Conservation (phyloP, 1,140 invertebrate genomes). For the Drosophila kurseongensis region DNA sequence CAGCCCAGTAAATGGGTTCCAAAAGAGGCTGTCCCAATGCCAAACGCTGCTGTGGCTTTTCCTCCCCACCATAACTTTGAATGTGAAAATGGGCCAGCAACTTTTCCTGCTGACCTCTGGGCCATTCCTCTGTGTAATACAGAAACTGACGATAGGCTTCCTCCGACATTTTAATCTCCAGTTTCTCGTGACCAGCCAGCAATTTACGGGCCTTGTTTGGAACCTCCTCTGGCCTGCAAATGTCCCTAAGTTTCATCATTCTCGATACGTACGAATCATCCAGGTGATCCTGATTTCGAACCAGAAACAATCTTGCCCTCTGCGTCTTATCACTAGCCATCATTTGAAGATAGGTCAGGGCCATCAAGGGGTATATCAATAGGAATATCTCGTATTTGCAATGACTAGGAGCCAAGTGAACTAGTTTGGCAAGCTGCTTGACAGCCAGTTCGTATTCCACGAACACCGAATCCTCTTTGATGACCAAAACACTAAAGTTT, state of each 20-base stretch:
- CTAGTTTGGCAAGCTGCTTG: conserved; percentile 7
- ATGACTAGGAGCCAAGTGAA: conserved; percentile 15
- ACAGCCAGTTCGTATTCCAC: conserved; percentile 33
- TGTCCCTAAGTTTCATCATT: conserved; percentile 31
- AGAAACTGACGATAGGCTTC: conserved; percentile 1
- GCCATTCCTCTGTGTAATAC: conserved; percentile 17
- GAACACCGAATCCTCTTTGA: conserved; percentile 10
- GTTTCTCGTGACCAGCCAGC: conserved; percentile 21
- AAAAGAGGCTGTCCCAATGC: neutral
- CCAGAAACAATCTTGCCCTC: conserved; percentile 19
- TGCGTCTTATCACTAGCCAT: conserved; percentile 21
- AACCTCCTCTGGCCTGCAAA: conserved; percentile 19
- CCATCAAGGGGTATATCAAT: conserved; percentile 43
- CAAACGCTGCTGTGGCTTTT: conserved; percentile 4
- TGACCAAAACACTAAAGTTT: neutral
- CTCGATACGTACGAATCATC: conserved; percentile 37
- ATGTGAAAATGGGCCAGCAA: conserved; percentile 35
- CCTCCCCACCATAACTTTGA: neutral
- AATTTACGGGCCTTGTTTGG: conserved; percentile 35
- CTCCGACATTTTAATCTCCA: conserved; percentile 23
- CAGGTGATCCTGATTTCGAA: conserved; percentile 1
- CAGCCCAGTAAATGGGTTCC: conserved; percentile 22
- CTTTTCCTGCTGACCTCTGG: conserved; percentile 1
- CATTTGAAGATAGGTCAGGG: conserved; percentile 42
- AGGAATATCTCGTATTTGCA: conserved; percentile 38